Evolutionary conservation across 1,140 invertebrate genomes (phyloP).

Genomic region (Gryon sp.): DNA sequence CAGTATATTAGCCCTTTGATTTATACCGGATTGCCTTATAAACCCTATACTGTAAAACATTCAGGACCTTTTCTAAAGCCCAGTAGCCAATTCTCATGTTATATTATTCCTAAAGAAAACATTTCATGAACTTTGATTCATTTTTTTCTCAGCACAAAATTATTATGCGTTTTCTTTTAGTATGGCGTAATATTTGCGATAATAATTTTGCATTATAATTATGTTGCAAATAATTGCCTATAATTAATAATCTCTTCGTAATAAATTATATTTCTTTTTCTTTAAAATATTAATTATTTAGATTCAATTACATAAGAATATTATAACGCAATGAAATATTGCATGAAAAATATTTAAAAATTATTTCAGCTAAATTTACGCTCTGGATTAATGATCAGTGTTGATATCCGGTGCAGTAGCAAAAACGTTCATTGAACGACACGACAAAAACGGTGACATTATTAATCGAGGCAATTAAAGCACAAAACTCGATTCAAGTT

Average conservation of each 20-base stretch:
- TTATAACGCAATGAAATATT: no score
- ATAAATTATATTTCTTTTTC: no score
- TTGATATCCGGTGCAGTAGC: constrained; percentile 70
- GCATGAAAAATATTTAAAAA: no score
- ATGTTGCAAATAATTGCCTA: no score
- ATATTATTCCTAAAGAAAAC: constrained; percentile 32
- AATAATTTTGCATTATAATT: no score
- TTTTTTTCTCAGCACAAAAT: no score
- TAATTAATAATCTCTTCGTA: no score
- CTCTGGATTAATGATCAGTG: constrained; percentile 50
- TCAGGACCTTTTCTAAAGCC: constrained; percentile 17
- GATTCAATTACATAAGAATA: no score
- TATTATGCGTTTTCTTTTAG: no score
- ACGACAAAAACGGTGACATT: constrained; percentile 66
- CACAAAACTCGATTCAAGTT: constrained; percentile 43
- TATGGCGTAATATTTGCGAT: no score
- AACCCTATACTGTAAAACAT: constrained; percentile 14
- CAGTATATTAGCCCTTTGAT: constrained; percentile 79
- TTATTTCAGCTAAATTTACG: constrained; percentile 34
- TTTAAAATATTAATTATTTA: no score
- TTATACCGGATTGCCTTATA: constrained; percentile 68
- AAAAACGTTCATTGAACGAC: constrained; percentile 75
- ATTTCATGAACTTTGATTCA: no score
- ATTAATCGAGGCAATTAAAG: constrained; percentile 78
- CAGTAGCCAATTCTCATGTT: constrained; percentile 47